Evolutionary conservation across 2,888 invertebrate genomes (phyloP), one percentile per base, ranked within the genome.

Genomic region (Melinaea menophilus): DNA sequence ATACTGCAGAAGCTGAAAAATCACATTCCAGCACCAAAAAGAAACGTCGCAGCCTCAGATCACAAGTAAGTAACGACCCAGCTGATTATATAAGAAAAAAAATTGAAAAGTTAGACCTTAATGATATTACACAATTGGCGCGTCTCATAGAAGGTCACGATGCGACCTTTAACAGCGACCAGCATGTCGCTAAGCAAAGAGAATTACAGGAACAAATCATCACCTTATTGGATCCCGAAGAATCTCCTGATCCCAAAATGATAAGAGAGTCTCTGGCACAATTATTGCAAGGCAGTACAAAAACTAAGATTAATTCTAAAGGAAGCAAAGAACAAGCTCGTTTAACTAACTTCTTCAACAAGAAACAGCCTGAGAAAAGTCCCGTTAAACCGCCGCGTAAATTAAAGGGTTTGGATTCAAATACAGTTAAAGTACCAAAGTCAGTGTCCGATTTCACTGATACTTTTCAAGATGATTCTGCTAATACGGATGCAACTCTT

Each of bases 11-110:
- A 57, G 72, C 79, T 12, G 88, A 88, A 63, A 85, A 85, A 73
- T 85, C 88, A 2, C 84, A 85, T 70, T 86, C 87, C 72, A 86
- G 86, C 75, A 80, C 80, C 78, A 79, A 80, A 72, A 86, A 84
- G 76, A 88, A 88, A 74, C 81, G 88, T 5, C 87, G 89, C 68
- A 75, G 82, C 58, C 68, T 79, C 56, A 82, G 88, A 56, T 72
- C 79, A 2, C 78, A 88, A 81, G 90, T 90, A 88, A 90, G 90
- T 90, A 88, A 73, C 69, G 88, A 86, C 58, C 77, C 86, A 2
- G 82, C 82, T 4, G 90, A 89, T 63, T 84, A 82, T 70, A 82
- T 89, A 58, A 79, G 86, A 66, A 82, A 81, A 75, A 80, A 84
- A 74, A 85, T 89, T 71, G 89, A 86, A 56, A 84, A 83, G 72